A percentile compares a stretch with the other conserved stretches of the same genome.
phyloP scores from a whole-genome alignment of 1,140 invertebrate genomes.

The Tigriopus japonicus region DNA sequence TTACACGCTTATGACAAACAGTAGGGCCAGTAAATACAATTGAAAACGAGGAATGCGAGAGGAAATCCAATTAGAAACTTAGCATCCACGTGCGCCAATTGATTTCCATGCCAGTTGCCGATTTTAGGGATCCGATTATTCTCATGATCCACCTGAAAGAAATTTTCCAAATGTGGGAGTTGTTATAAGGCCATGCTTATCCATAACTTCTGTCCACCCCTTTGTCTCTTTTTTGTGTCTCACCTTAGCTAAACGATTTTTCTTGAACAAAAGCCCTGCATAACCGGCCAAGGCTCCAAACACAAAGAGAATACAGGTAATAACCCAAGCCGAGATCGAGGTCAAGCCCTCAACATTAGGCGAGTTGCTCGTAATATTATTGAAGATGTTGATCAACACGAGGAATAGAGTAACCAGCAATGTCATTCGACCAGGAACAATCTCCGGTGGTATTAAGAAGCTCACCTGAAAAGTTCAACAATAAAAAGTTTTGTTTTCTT shows the following conservation, averaged over 20 bases:
- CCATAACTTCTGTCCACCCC: background rate
- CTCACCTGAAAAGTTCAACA: constrained; percentile 2
- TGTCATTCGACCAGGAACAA: constrained; percentile 4
- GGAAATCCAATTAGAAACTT: background rate
- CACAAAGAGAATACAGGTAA: constrained; percentile 8
- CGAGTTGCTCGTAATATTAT: constrained; percentile 2
- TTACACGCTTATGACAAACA: too few relatives aligned
- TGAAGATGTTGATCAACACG: constrained; percentile 8
- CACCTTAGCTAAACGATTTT: background rate
- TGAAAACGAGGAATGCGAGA: background rate
- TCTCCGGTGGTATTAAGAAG: constrained; percentile 2
- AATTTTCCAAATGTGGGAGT: background rate
- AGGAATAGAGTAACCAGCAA: constrained; percentile 3
- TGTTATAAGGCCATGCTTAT: background rate
- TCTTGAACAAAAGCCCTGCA: background rate
- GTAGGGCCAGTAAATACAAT: background rate
- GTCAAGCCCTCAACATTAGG: constrained; percentile 3
- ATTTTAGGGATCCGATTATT: background rate
- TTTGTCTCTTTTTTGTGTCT: background rate
- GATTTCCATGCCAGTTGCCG: constrained; percentile 6
- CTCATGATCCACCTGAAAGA: background rate
- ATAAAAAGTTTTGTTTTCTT: too few relatives aligned
- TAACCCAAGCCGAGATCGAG: background rate
- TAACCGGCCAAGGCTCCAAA: constrained; percentile 2
- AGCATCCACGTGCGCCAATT: background rate